These are phyloP conservation scores for Fragum fragum DNA, from an alignment of 2,888 invertebrate genomes.

Conservation along the genomic window DNA sequence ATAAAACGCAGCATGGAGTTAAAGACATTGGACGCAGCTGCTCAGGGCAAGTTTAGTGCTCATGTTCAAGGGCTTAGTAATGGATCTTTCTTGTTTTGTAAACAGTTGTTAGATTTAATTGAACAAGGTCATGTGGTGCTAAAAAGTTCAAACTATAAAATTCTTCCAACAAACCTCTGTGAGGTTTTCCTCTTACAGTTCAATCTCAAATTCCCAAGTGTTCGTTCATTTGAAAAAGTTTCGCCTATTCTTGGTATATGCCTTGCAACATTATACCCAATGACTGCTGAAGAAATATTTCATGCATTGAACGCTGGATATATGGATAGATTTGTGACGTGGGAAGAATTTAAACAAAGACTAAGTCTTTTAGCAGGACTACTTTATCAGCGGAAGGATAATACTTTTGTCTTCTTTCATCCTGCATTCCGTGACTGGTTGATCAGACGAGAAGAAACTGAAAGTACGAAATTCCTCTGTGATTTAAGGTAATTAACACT, in stretches of 20 bases:
- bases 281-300: slow-evolving; percentile 96
- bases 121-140: slow-evolving; percentile 96
- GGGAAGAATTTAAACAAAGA: slow-evolving; percentile 96
- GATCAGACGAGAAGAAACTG: slow-evolving; percentile 90
- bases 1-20: slow-evolving; percentile 92
- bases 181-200: slow-evolving; percentile 95
- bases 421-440: slow-evolving; percentile 99
- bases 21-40: slow-evolving; percentile 80
- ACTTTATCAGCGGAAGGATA: slow-evolving; percentile 95
- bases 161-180: slow-evolving; percentile 85
- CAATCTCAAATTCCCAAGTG: slow-evolving; percentile 95
- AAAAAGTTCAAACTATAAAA: slow-evolving; percentile 97
- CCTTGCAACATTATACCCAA: slow-evolving; percentile 95
- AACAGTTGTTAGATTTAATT: slow-evolving; percentile 96
- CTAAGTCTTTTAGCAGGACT: slow-evolving; percentile 95
- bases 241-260: slow-evolving; percentile 96
- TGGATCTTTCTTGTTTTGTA: slow-evolving; percentile 97
- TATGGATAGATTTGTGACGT: slow-evolving; percentile 93
- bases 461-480: slow-evolving; percentile 96
- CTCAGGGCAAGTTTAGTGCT: slow-evolving; percentile 90
- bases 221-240: slow-evolving; percentile 94
- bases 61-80: slow-evolving; percentile 94
- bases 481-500: slow-evolving; percentile 91
- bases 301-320: slow-evolving; percentile 96
- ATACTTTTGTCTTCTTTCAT: slow-evolving; percentile 99